These are phyloP conservation scores for Leptinotarsa defecta DNA, from an alignment of 1,140 invertebrate species.

Conservation along the genomic window DNA sequence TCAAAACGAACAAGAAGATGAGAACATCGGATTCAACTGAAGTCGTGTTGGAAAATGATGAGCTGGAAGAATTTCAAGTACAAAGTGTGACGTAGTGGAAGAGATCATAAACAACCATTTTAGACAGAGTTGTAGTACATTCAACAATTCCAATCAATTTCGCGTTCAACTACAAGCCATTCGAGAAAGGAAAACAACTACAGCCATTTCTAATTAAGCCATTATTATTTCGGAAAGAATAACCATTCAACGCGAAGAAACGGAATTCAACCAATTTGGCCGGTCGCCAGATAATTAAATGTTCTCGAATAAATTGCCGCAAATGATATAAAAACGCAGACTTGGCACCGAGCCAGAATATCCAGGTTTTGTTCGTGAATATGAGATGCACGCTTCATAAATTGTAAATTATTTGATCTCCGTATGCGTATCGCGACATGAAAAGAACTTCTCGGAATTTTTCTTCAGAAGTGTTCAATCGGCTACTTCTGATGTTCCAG, in stretches of 20 bases:
- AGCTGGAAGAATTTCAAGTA: too few relatives aligned
- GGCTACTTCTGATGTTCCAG: too few relatives aligned
- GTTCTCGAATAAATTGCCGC: conserved; percentile 49
- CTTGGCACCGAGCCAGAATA: conserved; percentile 35
- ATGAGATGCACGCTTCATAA: conserved; percentile 15
- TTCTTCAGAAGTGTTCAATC: neutral
- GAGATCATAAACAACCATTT: too few relatives aligned
- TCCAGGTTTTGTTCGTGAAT: conserved; percentile 31
- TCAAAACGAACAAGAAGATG: too few relatives aligned
- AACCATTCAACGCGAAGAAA: conserved; percentile 17
- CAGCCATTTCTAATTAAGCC: conserved; percentile 27
- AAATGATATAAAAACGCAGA: conserved; percentile 47
- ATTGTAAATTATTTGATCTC: conserved; percentile 25
- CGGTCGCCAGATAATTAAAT: conserved; percentile 47
- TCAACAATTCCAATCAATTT: too few relatives aligned
- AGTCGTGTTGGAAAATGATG: too few relatives aligned
- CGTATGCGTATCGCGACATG: neutral
- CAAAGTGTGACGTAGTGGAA: too few relatives aligned
- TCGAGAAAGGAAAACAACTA: too few relatives aligned
- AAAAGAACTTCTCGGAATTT: neutral
- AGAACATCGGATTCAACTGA: too few relatives aligned
- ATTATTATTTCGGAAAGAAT: conserved; percentile 37
- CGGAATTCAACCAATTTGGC: conserved; percentile 49
- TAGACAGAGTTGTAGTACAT: too few relatives aligned
- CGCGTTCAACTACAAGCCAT: too few relatives aligned